Conservation (phyloP, 2,797 vertebrate species). For the Graptemys geographica region DNA sequence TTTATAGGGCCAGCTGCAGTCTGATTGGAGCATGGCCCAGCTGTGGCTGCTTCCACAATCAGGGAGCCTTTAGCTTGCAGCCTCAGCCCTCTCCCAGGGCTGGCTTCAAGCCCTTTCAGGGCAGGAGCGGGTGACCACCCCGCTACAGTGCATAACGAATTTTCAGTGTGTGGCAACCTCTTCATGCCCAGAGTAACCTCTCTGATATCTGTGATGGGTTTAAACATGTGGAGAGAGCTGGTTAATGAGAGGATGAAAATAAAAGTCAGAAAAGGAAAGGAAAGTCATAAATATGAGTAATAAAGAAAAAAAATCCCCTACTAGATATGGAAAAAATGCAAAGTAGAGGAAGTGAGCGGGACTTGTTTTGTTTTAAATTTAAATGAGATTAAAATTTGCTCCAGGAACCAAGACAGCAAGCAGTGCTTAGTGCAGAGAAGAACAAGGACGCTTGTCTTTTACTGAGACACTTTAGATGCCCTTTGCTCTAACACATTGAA, state of each 20-base stretch:
- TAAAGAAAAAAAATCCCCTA: constrained; percentile 17
- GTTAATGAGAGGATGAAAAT: constrained; percentile 67
- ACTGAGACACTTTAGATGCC: not conserved
- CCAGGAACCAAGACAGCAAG: constrained; percentile 19
- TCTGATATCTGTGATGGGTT: constrained; percentile 41
- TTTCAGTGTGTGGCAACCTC: not conserved
- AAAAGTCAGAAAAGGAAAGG: constrained; percentile 70
- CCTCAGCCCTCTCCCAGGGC: too few relatives aligned
- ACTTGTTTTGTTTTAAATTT: constrained; percentile 68
- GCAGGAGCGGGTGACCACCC: too few relatives aligned
- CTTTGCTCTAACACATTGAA: not conserved
- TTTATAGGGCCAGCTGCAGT: too few relatives aligned
- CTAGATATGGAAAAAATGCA: constrained; percentile 39
- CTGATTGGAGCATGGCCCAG: too few relatives aligned
- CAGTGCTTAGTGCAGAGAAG: not conserved
- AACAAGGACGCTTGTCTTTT: not conserved
- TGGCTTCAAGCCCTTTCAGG: too few relatives aligned
- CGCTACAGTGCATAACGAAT: not conserved
- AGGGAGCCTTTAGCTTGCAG: too few relatives aligned
- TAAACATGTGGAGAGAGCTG: constrained; percentile 47
- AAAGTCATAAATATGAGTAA: constrained; percentile 60
- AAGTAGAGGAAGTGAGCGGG: constrained; percentile 48
- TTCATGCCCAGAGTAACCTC: constrained; percentile 39
- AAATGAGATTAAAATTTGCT: constrained; percentile 62
- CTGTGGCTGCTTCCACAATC: too few relatives aligned